Base-by-base conservation (phyloP, 1,140 invertebrate species). In the Caenorhabditis remanei region DNA sequence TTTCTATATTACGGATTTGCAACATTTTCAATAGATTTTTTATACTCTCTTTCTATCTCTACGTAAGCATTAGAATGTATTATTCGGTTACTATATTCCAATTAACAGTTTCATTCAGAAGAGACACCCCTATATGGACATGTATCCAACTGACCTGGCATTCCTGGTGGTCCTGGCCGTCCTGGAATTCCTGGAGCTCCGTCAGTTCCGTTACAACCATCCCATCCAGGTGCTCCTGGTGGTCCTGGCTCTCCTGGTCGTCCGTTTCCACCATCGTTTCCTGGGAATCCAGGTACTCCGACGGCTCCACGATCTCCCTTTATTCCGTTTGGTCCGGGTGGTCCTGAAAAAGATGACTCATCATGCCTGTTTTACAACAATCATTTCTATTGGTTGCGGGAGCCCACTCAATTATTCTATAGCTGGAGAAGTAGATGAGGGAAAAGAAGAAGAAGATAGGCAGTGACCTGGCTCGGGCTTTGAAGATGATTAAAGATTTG, bases 101-200 rank as follows among this genome's bases (percentile, higher is more conserved):
- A 16, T 50, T 4, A 50, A 9, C 14, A 50, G 50, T 50, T 50
- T 50, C 14, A 0, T 32, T 0, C 32, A 32, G 32, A 32, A 1
- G 50, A 9, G 0, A 50, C 14, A 1, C 14, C 8, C 4, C 4
- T 50, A 1, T 11, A 50, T 11, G 9, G 0, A 50, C 50, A 11
- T 50, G 48, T 11, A 11, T 58, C 5, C 19, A 14, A 58, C 50
- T 65, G 13, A 92, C 88, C 90, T 16, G 83, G 83, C 21, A 86
- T 41, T 85, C 90, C 90, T n/a, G 90, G 86, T 50, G 97, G 96
- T 90, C 91, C 91, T 9, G 89, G 85, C 61, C 89, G 90, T 43
- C 90, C 90, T 43, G 90, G 67, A 24, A 75, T 75, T 75, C 91
- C 92, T 41, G 92, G 82, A 21, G 89, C 75, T 79, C 92, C 92